These are phyloP conservation scores for Erannis defoliaria DNA, from an alignment of 2,888 invertebrate genomes.

Conservation along the genomic window DNA sequence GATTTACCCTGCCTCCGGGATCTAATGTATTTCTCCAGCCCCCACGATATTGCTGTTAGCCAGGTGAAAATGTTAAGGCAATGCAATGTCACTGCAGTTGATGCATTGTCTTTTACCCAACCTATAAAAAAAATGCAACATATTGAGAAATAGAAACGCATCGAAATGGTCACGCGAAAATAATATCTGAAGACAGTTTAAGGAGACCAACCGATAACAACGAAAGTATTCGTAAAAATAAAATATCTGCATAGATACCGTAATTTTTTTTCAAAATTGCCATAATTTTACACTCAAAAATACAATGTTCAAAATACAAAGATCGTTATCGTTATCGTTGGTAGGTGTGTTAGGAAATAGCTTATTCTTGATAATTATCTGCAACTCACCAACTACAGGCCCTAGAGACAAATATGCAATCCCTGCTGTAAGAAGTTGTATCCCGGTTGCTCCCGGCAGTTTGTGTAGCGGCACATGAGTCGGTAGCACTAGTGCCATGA, in stretches of 20 bases:
- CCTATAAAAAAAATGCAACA: constrained; percentile 71
- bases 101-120: constrained; percentile 87
- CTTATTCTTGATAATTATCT: background rate
- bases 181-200: too few relatives aligned
- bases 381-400: constrained; percentile 88
- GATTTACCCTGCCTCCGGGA: constrained; percentile 56
- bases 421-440: constrained; percentile 89
- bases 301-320: too few relatives aligned
- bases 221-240: too few relatives aligned
- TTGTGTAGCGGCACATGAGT: constrained; percentile 90
- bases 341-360: background rate
- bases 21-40: constrained; percentile 81
- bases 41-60: constrained; percentile 88
- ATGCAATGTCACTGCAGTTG: constrained; percentile 88
- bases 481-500: constrained; percentile 91
- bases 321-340: too few relatives aligned
- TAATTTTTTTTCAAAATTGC: too few relatives aligned
- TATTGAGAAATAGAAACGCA: background rate
- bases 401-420: constrained; percentile 87
- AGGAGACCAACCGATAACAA: too few relatives aligned
- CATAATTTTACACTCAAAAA: too few relatives aligned
- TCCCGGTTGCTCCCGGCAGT: constrained; percentile 90
- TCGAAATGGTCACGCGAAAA: too few relatives aligned
- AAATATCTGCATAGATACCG: too few relatives aligned
- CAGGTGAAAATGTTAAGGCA: constrained; percentile 89